Evolutionary conservation across 2,113 vertebrate genomes (phyloP).

Genomic region (Mystacornis crossleyi): DNA sequence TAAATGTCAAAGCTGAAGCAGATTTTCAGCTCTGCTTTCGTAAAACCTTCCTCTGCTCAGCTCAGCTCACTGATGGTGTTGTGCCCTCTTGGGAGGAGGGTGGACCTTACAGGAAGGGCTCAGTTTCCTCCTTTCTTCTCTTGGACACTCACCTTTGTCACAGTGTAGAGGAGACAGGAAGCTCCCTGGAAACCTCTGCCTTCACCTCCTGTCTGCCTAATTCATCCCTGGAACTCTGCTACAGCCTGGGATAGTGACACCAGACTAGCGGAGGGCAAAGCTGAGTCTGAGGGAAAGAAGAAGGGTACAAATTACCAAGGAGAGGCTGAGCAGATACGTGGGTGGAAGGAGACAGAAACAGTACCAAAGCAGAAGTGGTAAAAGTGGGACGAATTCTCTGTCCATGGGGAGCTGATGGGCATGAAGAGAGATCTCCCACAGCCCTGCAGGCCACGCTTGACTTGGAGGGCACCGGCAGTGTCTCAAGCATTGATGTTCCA

Average conservation of each 20-base stretch:
- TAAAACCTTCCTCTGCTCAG: not conserved
- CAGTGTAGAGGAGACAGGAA: not conserved
- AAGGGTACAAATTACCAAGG: not conserved
- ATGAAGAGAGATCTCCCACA: not conserved
- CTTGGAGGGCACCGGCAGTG: not conserved
- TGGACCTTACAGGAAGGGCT: not conserved
- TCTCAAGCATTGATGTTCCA: not conserved
- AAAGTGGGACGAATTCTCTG: not conserved
- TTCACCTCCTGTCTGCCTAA: not conserved
- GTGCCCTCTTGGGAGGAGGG: not conserved
- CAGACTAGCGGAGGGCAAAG: not conserved
- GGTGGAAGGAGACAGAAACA: not conserved
- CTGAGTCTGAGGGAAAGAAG: not conserved
- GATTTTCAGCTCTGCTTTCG: not conserved
- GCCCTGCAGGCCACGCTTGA: not conserved
- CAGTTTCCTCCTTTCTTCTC: not conserved
- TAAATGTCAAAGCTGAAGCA: not conserved
- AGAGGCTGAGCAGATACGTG: not conserved
- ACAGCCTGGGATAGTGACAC: not conserved
- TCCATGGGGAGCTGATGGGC: not conserved
- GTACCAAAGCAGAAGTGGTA: not conserved
- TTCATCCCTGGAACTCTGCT: not conserved
- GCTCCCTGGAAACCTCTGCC: not conserved
- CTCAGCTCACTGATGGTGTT: rapidly evolving
- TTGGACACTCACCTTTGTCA: not conserved